Base-by-base conservation (phyloP, 23 tunicate genomes). In the Trididemnum nubilum region DNA sequence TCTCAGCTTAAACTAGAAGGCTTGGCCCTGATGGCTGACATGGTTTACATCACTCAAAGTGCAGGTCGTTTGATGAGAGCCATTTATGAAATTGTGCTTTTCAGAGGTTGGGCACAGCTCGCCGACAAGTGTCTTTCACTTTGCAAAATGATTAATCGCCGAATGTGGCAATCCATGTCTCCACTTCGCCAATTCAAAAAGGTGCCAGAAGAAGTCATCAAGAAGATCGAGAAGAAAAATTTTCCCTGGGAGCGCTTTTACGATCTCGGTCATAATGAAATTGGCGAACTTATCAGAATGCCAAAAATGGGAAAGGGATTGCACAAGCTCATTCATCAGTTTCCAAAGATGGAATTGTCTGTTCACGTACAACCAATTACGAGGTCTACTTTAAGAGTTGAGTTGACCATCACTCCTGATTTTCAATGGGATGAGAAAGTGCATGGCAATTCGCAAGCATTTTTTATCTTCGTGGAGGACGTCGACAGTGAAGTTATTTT, bases 101-200 rank as follows among this genome's bases (percentile, higher is more conserved):
- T 61, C 76, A 72, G 92, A 72, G 99, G 99, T 29, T 95, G 99
- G 99, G 99, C 99, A 4, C 99, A 95, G 35, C 86, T 95, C 33
- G 90, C 99, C 22, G 99, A 95, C 70, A 95, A 95, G 51, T 90
- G 96, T 51, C 76, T 95, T 9, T 86, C 92, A 12, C 51, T 95
- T 57, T 85, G 96, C 70, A 95, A 95, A 64, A 95, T 95, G 99
- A 86, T 95, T 31, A 74, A 86, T 24, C 76, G 92, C 22, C 60
- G 96, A 51, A 95, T 95, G 99, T 95, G 99, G 99, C 99, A 90
- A 73, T 89, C 96, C 29, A 95, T 95, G 99, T 81, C 92, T 29
- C 99, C 99, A 1, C 69, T 95, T 70, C 92, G 99, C 5, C 99
- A 95, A 81, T 95, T 95, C 83, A 95, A 90, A 50, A 95, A 90